Evolutionary conservation across 1,140 invertebrate genomes (phyloP).

Genomic region (Neodiprion virginianus): DNA sequence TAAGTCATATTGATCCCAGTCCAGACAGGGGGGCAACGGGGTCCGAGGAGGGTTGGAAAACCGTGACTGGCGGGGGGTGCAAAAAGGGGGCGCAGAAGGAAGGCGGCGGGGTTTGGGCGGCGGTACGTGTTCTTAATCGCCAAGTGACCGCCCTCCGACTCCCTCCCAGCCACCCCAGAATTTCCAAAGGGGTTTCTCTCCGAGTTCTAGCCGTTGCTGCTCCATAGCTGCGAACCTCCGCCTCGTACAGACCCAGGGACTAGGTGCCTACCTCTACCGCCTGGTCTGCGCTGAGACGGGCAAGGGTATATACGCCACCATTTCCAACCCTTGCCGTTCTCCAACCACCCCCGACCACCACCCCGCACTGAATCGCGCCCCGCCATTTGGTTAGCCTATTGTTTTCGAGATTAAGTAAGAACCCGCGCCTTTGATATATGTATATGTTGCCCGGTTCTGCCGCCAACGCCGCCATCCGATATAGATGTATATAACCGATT

Average conservation of each 20-base stretch:
- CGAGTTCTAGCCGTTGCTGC: no score
- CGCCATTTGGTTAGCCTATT: slow-evolving; percentile 53
- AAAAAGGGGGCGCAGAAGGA: slow-evolving; percentile 37
- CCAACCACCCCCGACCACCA: slow-evolving; percentile 19
- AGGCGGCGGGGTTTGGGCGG: slow-evolving; percentile 61
- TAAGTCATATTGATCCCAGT: slow-evolving; percentile 64
- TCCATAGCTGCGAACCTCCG: neutral
- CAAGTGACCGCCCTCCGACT: slow-evolving; percentile 60
- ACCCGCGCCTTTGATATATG: slow-evolving; percentile 18
- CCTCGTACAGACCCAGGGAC: neutral
- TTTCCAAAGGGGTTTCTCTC: slow-evolving; percentile 46
- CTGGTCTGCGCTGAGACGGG: neutral
- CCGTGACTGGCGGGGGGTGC: slow-evolving; percentile 26
- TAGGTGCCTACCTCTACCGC: neutral
- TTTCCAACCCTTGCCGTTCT: slow-evolving; percentile 24
- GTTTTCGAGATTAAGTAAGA: slow-evolving; percentile 54
- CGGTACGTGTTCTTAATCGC: slow-evolving; percentile 64
- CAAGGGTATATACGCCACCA: no score
- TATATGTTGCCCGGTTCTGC: neutral
- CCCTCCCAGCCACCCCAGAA: slow-evolving; percentile 32
- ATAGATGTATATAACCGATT: no score
- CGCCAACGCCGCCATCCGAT: no score
- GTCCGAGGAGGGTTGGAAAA: slow-evolving; percentile 53
- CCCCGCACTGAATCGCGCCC: slow-evolving; percentile 23
- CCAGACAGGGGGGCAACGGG: slow-evolving; percentile 49